Base-by-base conservation (phyloP, 1,140 invertebrate genomes). In the Drosophila pectinifera region DNA sequence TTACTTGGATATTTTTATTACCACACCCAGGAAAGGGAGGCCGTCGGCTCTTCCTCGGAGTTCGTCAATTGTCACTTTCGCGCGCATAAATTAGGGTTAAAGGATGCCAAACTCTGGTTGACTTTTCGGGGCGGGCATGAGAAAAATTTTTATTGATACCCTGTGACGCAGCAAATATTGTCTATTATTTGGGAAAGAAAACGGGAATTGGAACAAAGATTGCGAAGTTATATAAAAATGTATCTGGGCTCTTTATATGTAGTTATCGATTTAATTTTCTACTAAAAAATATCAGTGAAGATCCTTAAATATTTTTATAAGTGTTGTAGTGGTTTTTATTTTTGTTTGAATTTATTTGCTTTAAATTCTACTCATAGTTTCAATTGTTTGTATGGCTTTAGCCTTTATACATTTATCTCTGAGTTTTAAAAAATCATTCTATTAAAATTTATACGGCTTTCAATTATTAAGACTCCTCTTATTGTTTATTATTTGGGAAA, bases 1-100 rank as follows among this genome's bases (percentile, higher is more conserved):
- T 84, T 79, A 75, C 88, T 88, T 91, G 65, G 74, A 91, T 91
- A 91, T 91, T 91, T 91, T 91, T 91, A 91, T 91, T 84, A 84
- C 83, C 77, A 38, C 64, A 68, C 41, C 20, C 0, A 48, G 39
- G 31, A 49, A 61, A 70, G 46, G 46, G 59, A 48, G 31, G 24
- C 22, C 46, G 34, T 11, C 28, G 4, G 34, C 24, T 54, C 59
- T 42, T 46, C 31, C 61, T 26, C 31, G 34, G 31, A 78, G 80
- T 91, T 88, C 88, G 88, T 91, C 88, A 91, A 91, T 78, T 91
- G 88, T 91, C 88, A 91, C 80, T 73, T 75, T 81, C 65, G 53
- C 53, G 80, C 80, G 80, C 88, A 91, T 91, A 91, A 91, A 88
- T 91, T 91, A 88, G 88, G 74, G 83, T 91, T 91, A 90, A 91